phyloP scores from a whole-genome alignment of 2,113 vertebrate species.

The Halichoeres trimaculatus region DNA sequence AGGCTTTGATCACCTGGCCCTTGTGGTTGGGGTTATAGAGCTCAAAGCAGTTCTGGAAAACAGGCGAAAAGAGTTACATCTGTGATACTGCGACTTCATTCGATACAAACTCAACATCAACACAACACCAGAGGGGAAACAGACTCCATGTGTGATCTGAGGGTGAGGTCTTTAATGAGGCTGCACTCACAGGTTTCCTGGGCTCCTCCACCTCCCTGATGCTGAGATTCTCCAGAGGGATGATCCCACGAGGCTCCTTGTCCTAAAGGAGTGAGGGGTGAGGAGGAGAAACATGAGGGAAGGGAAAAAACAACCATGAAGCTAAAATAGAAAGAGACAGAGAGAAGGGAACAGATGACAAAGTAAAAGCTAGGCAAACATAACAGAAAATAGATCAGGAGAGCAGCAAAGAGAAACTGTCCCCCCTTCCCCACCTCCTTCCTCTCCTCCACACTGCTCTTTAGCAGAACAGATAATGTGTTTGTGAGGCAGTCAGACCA shows the following conservation, averaged over 20 bases:
- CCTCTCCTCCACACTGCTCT: constrained; percentile 16
- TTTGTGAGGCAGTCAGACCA: constrained; percentile 47
- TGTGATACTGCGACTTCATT: constrained; percentile 6
- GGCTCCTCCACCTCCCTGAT: constrained; percentile 98
- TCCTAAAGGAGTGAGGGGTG: constrained; percentile 81
- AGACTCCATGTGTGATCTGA: background rate
- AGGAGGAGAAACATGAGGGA: constrained; percentile 28
- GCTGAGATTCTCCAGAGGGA: constrained; percentile 97
- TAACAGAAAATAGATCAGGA: background rate
- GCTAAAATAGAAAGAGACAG: background rate
- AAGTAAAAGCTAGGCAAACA: constrained; percentile 5
- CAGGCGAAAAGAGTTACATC: constrained; percentile 2
- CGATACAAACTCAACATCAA: constrained; percentile 1
- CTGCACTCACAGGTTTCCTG: constrained; percentile 91
- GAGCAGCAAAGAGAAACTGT: background rate
- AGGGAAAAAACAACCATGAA: constrained; percentile 10
- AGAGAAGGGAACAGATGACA: background rate
- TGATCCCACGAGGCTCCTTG: constrained; percentile 98
- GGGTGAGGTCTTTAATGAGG: constrained; percentile 35
- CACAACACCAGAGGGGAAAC: background rate
- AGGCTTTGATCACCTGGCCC: constrained; percentile 98
- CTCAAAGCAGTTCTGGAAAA: constrained; percentile 95
- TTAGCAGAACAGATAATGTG: constrained; percentile 43
- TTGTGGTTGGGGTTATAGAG: constrained; percentile 98
- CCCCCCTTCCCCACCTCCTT: background rate